Evolutionary conservation across 2,888 invertebrate species (phyloP).

Genomic region (Macaria liturata): DNA sequence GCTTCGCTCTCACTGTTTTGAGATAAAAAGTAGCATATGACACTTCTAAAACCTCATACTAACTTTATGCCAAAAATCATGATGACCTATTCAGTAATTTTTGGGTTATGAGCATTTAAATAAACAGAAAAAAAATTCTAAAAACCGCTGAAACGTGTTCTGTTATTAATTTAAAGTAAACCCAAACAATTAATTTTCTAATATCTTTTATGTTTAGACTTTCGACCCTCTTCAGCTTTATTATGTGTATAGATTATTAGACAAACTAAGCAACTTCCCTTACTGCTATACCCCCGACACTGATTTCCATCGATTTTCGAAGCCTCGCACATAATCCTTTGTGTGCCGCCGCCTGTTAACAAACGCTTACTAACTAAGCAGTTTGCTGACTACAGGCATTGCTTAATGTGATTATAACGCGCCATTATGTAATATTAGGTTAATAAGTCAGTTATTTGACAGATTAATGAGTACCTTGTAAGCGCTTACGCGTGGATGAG

Average conservation of each 20-base stretch:
- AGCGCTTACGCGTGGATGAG: not conserved
- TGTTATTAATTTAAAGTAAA: not conserved
- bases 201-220: no score
- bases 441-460: slow-evolving; percentile 10
- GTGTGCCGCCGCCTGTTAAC: slow-evolving; percentile 75
- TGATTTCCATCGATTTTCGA: slow-evolving; percentile 72
- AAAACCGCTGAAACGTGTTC: no score
- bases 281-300: slow-evolving; percentile 18
- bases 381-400: slow-evolving; percentile 48
- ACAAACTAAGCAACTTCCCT: slow-evolving; percentile 1
- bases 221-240: no score
- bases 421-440: slow-evolving; percentile 27
- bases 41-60: no score
- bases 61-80: no score
- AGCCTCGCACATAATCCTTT: slow-evolving; percentile 71
- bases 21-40: no score
- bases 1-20: no score
- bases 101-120: no score
- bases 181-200: no score
- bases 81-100: no score
- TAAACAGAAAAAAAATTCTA: no score
- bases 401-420: slow-evolving; percentile 35
- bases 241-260: not conserved
- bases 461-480: slow-evolving; percentile 4
- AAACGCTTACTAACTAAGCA: slow-evolving; percentile 78